Evolutionary conservation across 1,140 invertebrate genomes (phyloP).

Genomic region (Leptopilina clavipes): DNA sequence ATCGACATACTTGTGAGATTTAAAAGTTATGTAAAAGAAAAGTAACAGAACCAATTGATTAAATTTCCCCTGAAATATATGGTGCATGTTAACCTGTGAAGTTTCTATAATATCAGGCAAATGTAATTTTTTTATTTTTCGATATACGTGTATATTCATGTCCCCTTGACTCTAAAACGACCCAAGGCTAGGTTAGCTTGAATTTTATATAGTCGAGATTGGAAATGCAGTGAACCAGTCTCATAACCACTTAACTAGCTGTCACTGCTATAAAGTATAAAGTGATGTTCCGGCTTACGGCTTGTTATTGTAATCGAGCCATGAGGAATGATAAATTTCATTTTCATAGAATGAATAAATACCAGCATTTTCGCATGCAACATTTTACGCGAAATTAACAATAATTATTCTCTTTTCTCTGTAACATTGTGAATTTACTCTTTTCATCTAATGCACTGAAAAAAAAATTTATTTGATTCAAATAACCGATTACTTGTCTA

Average conservation of each 20-base stretch:
- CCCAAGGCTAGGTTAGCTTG: constrained; percentile 18
- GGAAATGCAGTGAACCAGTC: constrained; percentile 9
- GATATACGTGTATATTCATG: not conserved
- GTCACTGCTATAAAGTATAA: constrained; percentile 24
- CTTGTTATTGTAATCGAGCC: not conserved
- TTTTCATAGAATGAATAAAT: not conserved
- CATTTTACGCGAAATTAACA: no score
- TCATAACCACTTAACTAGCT: constrained; percentile 25
- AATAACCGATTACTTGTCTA: no score
- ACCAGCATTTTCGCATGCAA: no score
- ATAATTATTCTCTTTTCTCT: no score
- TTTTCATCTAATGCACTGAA: no score
- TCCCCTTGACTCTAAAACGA: constrained; percentile 11
- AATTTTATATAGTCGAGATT: constrained; percentile 5
- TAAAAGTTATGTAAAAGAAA: not conserved
- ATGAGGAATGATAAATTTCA: not conserved
- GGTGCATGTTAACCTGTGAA: not conserved
- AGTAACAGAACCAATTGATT: not conserved
- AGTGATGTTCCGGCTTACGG: constrained; percentile 6
- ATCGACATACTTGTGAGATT: not conserved
- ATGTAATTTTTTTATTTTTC: not conserved
- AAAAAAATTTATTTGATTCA: no score
- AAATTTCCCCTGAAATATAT: not conserved
- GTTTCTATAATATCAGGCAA: not conserved
- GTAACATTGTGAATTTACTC: no score